Base-by-base conservation (phyloP, 64 coral and sea anemone genomes). In the Anthopleura sola region DNA sequence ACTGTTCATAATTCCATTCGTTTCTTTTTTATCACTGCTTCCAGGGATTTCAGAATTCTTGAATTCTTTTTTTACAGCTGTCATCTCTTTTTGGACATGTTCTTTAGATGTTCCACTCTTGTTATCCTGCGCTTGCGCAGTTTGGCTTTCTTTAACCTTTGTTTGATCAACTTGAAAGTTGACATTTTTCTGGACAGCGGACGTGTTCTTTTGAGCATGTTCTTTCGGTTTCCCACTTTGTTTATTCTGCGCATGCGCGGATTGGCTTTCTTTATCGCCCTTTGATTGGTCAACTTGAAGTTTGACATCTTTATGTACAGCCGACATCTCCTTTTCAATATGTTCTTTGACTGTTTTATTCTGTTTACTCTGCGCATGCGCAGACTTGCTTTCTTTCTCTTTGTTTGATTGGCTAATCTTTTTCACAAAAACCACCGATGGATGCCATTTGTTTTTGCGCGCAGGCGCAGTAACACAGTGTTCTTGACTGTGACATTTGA, bases 381-480 rank as follows among this genome's bases (percentile, higher is more conserved):
- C 66, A 34, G 66, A 34, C 23, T 36, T 28, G 16, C 11, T n/a
- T 12, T 11, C 66, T 71, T 36, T 38, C 21, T 79, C 76, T 6
- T 20, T 48, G 2, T 23, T 23, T 79, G 76, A 24, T 79, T 79
- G 76, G 36, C 18, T 37, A 36, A 83, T 83, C 55, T 24, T 83
- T 83, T 84, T 96, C 24, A 96, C 87, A 84, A 96, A 96, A 16
- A 76, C 90, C 19, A 96, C 90, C 84, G 81, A 71, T 47, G 94
- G 94, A 51, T 89, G 86, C 90, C 90, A 96, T 68, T 96, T 96
- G 76, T 96, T 96, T 34, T 75, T 76, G 5, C 79, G 94, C 32
- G 95, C 95, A 64, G 95, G 95, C 51, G 83, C 95, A 47, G 89
- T 94, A 28, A 85, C 92, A 68, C 95, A 98, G 32, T 94, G 95